Conservation (phyloP, 2,797 vertebrate genomes). For the Brachyrhaphis roseni region DNA sequence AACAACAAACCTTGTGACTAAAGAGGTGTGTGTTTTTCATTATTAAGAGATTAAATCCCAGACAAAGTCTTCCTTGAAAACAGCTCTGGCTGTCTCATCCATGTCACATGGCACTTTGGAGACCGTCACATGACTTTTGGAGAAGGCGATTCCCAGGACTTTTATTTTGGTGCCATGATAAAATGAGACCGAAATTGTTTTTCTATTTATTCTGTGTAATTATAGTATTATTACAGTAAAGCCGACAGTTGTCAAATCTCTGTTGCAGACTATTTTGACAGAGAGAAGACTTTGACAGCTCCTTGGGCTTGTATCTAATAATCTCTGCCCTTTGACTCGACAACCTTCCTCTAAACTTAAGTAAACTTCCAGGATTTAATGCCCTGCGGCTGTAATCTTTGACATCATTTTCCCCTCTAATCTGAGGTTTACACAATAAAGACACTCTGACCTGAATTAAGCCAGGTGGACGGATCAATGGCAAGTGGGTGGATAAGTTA, state of each 20-base stretch:
- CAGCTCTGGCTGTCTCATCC: conserved; percentile 57
- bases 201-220: conserved; percentile 1
- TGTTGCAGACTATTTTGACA: background rate
- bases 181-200: conserved; percentile 5
- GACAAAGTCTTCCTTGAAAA: conserved; percentile 69
- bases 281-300: conserved; percentile 14
- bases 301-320: conserved; percentile 31
- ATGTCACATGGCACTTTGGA: conserved; percentile 61
- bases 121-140: conserved; percentile 55
- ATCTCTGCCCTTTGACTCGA: conserved; percentile 59
- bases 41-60: conserved; percentile 46
- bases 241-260: background rate
- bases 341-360: conserved; percentile 65
- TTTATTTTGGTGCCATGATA: conserved; percentile 28
- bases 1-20: conserved; percentile 59
- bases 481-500: conserved; percentile 43
- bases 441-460: conserved; percentile 57
- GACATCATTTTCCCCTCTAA: conserved; percentile 65
- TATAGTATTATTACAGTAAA: conserved; percentile 24
- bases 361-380: conserved; percentile 75
- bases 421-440: conserved; percentile 68
- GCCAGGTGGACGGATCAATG: conserved; percentile 72
- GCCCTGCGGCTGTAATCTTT: conserved; percentile 71
- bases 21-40: conserved; percentile 66
- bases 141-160: conserved; percentile 22